Conservation (phyloP, 2,113 vertebrate species). For the Stercorarius parasiticus region DNA sequence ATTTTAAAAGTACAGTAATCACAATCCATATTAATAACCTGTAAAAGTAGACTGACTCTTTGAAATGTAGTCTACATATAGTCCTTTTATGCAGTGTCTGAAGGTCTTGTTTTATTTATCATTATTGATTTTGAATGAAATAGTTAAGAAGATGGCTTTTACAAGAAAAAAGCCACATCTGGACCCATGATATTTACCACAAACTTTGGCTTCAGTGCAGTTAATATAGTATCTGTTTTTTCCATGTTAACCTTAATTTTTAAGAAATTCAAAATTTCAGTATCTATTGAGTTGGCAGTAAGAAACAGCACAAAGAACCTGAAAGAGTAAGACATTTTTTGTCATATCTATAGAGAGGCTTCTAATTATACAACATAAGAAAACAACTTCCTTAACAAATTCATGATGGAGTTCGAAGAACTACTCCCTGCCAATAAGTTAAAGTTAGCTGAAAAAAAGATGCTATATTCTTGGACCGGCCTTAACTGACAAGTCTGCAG, state of each 20-base stretch:
- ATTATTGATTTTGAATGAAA: background rate
- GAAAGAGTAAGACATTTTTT: background rate
- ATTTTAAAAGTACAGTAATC: background rate
- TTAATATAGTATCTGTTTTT: background rate
- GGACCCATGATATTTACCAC: background rate
- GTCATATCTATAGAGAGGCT: background rate
- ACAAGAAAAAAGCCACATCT: background rate
- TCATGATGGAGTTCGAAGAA: background rate
- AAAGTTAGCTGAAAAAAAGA: background rate
- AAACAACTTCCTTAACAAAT: conserved; percentile 32
- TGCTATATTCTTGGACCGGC: background rate
- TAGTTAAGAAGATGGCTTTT: background rate
- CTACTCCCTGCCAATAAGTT: background rate
- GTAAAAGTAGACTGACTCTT: background rate
- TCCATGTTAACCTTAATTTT: background rate
- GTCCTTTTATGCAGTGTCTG: background rate
- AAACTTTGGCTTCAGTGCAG: background rate
- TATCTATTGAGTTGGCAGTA: background rate
- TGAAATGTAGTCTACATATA: background rate
- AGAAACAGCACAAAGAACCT: background rate
- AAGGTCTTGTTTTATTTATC: conserved; percentile 22
- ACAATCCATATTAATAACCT: background rate
- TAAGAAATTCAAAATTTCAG: background rate
- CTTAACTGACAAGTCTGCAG: background rate
- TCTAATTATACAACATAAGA: background rate